Conservation (phyloP, 2,797 vertebrate species). For the Crenuchus spilurus region DNA sequence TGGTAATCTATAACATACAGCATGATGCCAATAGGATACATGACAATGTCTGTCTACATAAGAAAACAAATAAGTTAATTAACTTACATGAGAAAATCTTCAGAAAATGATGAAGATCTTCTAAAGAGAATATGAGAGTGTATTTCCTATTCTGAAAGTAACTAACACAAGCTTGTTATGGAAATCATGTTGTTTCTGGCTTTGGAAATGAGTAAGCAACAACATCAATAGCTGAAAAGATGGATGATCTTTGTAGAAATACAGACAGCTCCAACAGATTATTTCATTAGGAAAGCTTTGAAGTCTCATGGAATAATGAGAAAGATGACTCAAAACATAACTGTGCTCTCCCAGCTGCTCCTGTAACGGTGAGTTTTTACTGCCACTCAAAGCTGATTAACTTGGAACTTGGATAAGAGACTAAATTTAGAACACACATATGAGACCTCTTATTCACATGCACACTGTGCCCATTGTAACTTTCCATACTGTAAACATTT, state of each 20-base stretch:
- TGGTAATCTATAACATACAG: no score
- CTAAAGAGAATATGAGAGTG: no score
- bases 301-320: background rate
- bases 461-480: background rate
- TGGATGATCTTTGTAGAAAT: background rate
- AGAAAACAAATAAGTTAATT: no score
- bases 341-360: background rate
- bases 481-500: background rate
- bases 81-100: no score
- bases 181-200: background rate
- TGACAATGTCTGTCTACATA: no score
- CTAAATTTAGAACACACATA: background rate
- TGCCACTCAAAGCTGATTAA: conserved; percentile 9
- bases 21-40: no score
- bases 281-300: background rate
- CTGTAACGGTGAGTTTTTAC: background rate
- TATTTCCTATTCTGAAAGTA: no score
- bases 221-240: background rate
- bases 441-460: background rate
- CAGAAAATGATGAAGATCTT: no score
- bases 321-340: background rate
- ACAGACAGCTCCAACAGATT: background rate
- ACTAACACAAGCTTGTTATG: no score
- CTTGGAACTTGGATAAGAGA: background rate
- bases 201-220: no score